Evolutionary conservation across 1,140 invertebrate genomes (phyloP).

Genomic region (Drosophila bocki): DNA sequence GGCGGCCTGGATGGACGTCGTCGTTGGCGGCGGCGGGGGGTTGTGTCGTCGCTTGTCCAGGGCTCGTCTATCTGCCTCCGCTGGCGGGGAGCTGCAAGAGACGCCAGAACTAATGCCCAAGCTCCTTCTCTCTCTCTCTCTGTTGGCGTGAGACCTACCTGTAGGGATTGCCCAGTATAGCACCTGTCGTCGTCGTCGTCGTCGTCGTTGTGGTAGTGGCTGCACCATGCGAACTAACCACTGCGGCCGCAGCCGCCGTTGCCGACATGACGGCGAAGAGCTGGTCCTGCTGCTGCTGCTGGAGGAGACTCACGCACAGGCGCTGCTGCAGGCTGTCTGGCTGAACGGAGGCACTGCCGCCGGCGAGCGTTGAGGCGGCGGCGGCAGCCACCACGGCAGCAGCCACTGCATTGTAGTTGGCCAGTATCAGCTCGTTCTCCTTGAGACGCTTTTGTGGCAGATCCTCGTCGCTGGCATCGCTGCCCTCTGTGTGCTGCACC

Average conservation of each 20-base stretch:
- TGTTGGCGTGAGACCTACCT: conserved; percentile 26
- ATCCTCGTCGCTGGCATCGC: conserved; percentile 39
- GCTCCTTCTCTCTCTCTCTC: not conserved
- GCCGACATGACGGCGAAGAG: conserved; percentile 51
- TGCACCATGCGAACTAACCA: conserved; percentile 13
- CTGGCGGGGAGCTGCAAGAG: conserved; percentile 6
- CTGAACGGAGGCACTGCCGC: not conserved
- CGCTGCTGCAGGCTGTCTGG: conserved; percentile 49
- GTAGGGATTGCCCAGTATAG: conserved; percentile 4
- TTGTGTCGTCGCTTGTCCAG: conserved; percentile 60
- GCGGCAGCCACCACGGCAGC: conserved; percentile 67
- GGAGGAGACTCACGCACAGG: conserved; percentile 45
- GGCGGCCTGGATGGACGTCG: conserved; percentile 4
- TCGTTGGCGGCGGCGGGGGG: not conserved
- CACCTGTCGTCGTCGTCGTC: not conserved
- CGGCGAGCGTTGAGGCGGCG: conserved; percentile 29
- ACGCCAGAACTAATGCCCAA: not conserved
- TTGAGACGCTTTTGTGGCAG: conserved; percentile 60
- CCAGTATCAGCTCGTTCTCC: conserved; percentile 69
- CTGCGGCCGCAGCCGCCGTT: conserved; percentile 19
- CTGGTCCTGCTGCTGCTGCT: conserved; percentile 52
- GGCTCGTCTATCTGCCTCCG: conserved; percentile 37
- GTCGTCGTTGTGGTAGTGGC: conserved; percentile 15
- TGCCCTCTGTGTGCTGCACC: conserved; percentile 52
- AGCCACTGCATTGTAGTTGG: conserved; percentile 68